These are phyloP conservation scores for Cinclus mexicanus DNA, from an alignment of 2,113 vertebrate genomes.

Conservation along the genomic window DNA sequence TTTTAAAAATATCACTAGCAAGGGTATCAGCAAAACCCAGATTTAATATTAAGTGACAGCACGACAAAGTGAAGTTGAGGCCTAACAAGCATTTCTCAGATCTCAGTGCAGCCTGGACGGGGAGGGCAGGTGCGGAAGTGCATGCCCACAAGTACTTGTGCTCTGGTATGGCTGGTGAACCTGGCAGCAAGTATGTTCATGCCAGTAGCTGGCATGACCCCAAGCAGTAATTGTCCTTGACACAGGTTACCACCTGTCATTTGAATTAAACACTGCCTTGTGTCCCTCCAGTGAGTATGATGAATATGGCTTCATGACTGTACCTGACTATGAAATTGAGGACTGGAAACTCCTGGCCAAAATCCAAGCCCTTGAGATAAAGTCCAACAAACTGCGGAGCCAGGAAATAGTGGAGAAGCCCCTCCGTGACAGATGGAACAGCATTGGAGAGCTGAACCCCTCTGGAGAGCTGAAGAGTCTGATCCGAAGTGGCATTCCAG, in stretches of 20 bases:
- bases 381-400: slow-evolving; percentile 83
- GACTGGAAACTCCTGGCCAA: slow-evolving; percentile 91
- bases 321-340: slow-evolving; percentile 89
- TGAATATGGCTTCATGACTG: slow-evolving; percentile 90
- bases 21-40: not conserved
- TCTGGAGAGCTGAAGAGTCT: slow-evolving; percentile 82
- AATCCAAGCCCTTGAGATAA: slow-evolving; percentile 91
- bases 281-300: slow-evolving; percentile 82
- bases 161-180: not conserved
- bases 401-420: slow-evolving; percentile 79
- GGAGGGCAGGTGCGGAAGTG: not conserved
- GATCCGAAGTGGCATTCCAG: slow-evolving; percentile 84
- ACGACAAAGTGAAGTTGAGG: not conserved
- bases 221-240: not conserved
- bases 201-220: not conserved
- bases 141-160: not conserved
- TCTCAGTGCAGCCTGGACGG: not conserved
- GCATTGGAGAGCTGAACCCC: slow-evolving; percentile 74
- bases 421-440: slow-evolving; percentile 82
- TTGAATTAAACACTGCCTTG: not conserved
- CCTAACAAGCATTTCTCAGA: not conserved
- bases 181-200: not conserved
- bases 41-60: not conserved
- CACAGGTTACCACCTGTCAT: not conserved
- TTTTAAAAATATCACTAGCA: not conserved